Conservation (phyloP, 2,888 invertebrate genomes). For the Orchestes rusci region DNA sequence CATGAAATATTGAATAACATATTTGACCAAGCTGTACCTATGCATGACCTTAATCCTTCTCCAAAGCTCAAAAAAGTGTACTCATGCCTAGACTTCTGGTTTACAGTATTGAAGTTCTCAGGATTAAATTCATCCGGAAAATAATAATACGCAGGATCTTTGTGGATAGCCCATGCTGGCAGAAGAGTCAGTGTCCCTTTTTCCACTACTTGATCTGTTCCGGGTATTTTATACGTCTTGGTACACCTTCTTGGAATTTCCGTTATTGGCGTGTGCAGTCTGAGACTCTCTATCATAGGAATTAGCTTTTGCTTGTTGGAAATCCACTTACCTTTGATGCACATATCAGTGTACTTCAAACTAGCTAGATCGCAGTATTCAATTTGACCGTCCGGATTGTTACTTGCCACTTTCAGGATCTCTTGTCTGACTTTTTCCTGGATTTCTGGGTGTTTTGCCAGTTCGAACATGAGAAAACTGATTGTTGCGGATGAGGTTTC, state of each 20-base stretch:
- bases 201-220: constrained; percentile 24
- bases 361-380: constrained; percentile 25
- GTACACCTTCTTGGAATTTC: constrained; percentile 28
- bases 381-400: constrained; percentile 10
- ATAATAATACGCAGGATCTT: constrained; percentile 37
- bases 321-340: constrained; percentile 34
- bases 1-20: too few species aligned
- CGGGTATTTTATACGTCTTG: constrained; percentile 29
- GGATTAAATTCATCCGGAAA: constrained; percentile 56
- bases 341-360: constrained; percentile 39
- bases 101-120: constrained; percentile 33
- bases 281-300: constrained; percentile 28
- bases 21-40: constrained; percentile 46
- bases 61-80: constrained; percentile 44
- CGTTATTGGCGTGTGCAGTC: constrained; percentile 28
- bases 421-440: constrained; percentile 13
- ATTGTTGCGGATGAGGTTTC: background rate
- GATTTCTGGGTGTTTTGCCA: constrained; percentile 43
- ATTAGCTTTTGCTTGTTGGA: background rate
- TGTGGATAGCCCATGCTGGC: constrained; percentile 28
- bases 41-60: constrained; percentile 52
- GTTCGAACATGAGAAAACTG: constrained; percentile 43
- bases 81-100: constrained; percentile 47
- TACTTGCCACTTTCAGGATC: constrained; percentile 17
- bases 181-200: constrained; percentile 26